Evolutionary conservation across 2,888 invertebrate species (phyloP).

Genomic region (Caenorhabditis sinica): DNA sequence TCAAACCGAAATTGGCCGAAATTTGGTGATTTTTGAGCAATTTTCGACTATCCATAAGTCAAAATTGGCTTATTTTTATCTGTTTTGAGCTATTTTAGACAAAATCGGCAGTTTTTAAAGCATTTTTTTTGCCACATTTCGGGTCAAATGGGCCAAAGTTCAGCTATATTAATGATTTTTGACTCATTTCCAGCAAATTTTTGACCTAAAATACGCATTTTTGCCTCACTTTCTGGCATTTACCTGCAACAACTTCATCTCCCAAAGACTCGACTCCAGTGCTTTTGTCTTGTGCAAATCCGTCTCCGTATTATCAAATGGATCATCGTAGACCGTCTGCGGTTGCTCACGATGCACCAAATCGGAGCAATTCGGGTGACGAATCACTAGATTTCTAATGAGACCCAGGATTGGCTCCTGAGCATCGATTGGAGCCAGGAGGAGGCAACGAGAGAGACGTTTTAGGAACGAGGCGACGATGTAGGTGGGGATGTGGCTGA

Average conservation of each 20-base stretch:
- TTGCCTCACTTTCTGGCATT: neutral
- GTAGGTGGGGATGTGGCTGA: constrained; percentile 92
- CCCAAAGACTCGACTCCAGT: constrained; percentile 94
- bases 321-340: constrained; percentile 87
- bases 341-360: constrained; percentile 78
- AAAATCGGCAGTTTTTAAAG: neutral
- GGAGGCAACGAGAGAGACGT: constrained; percentile 90
- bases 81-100: neutral
- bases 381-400: constrained; percentile 90
- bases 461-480: constrained; percentile 96
- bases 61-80: neutral
- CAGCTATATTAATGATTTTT: no score
- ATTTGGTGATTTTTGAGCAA: neutral
- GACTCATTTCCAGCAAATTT: neutral
- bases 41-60: neutral
- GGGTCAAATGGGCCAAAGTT: no score
- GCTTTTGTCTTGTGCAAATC: constrained; percentile 91
- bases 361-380: constrained; percentile 90
- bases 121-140: neutral
- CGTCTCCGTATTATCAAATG: constrained; percentile 91
- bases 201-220: neutral
- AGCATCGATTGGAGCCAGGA: constrained; percentile 91
- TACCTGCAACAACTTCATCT: constrained; percentile 86
- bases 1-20: neutral
- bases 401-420: constrained; percentile 88